Conservation (phyloP, 2,888 invertebrate genomes). For the Pardosa pseudoannulata region DNA sequence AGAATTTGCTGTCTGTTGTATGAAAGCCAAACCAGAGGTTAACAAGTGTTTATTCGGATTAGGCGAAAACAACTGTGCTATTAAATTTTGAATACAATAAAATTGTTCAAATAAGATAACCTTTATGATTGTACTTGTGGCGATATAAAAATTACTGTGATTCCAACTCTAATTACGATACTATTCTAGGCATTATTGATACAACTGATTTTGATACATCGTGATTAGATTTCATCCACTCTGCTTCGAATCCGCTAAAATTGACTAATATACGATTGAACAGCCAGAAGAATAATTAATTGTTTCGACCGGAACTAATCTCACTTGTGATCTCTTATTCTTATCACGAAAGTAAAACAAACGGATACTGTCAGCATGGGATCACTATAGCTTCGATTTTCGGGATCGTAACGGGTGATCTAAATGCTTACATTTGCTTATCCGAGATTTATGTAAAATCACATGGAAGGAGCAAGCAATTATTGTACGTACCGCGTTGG, state of each 20-base stretch:
- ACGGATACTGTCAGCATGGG: neutral
- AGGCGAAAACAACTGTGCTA: neutral
- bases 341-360: neutral
- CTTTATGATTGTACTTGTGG: neutral
- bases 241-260: neutral
- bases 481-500: no score
- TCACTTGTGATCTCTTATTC: neutral
- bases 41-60: neutral
- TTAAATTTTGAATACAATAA: slow-evolving; percentile 10
- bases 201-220: neutral
- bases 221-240: neutral
- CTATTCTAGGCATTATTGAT: neutral
- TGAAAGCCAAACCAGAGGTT: neutral
- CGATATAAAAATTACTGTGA: neutral
- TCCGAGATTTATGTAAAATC: no score
- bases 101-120: neutral
- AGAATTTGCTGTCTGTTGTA: neutral
- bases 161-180: neutral
- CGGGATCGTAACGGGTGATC: no score
- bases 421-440: no score
- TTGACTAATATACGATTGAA: neutral
- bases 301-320: neutral
- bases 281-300: neutral
- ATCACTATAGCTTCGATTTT: neutral
- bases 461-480: no score